Percentiles rank a stretch among this genome's conserved stretches.
Evolutionary conservation across 2,888 invertebrate genomes (phyloP).

Genomic region (Zeuzera pyrina): DNA sequence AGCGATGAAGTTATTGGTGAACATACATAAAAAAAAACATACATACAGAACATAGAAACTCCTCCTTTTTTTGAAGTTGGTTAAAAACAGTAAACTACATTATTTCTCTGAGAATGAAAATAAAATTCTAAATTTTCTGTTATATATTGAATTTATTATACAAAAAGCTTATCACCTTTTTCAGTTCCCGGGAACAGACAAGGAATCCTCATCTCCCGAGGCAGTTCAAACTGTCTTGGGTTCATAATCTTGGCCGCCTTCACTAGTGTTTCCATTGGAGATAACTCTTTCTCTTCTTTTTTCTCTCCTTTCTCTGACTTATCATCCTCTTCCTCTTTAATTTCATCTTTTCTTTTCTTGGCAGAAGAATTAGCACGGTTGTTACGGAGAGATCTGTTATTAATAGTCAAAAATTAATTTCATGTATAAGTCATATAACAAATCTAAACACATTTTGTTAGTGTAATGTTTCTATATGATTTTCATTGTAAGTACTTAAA

Average conservation of each 20-base stretch:
- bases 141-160: too few species aligned
- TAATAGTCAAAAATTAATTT: too few species aligned
- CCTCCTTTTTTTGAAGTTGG: too few species aligned
- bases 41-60: too few species aligned
- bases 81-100: background rate
- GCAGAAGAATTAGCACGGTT: conserved; percentile 40
- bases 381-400: conserved; percentile 43
- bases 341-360: conserved; percentile 40
- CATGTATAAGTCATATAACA: too few species aligned
- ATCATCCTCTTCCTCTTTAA: conserved; percentile 22
- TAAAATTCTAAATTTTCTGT: too few species aligned
- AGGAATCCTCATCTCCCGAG: conserved; percentile 83
- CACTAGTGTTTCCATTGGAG: conserved; percentile 84
- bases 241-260: conserved; percentile 89
- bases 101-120: background rate
- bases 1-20: too few species aligned
- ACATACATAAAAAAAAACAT: too few species aligned
- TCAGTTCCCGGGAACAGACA: conserved; percentile 88
- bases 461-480: too few species aligned
- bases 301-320: conserved; percentile 23
- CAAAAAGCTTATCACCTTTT: conserved; percentile 79
- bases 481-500: too few species aligned
- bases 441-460: too few species aligned
- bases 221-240: conserved; percentile 92
- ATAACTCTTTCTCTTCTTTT: conserved; percentile 37